These are phyloP conservation scores for Aphidius ervi DNA, from an alignment of 1,140 invertebrate genomes.

Conservation along the genomic window DNA sequence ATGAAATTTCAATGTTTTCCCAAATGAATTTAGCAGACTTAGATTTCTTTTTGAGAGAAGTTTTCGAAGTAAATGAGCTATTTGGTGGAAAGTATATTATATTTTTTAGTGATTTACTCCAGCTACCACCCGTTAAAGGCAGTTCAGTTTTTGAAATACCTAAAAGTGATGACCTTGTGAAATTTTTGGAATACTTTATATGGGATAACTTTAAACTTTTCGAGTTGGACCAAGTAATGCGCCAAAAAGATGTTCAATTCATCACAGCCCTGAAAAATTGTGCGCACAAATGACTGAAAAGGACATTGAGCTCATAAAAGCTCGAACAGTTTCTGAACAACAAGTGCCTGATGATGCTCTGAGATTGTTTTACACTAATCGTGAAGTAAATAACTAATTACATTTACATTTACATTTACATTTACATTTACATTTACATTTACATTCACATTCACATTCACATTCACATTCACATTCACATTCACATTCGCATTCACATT, in stretches of 20 bases:
- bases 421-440: too few species aligned
- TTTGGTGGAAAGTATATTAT: constrained; percentile 19
- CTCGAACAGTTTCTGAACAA: too few species aligned
- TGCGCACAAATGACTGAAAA: too few species aligned
- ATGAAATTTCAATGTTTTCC: constrained; percentile 25
- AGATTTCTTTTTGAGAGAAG: constrained; percentile 1
- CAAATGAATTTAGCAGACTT: constrained; percentile 19
- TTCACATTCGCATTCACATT: too few species aligned
- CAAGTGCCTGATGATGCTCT: too few species aligned
- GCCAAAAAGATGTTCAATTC: constrained; percentile 24
- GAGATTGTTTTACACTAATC: too few species aligned
- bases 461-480: too few species aligned
- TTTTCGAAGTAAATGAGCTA: not conserved
- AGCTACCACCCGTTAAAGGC: constrained; percentile 18
- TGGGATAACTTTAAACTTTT: constrained; percentile 26
- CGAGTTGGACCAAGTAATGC: constrained; percentile 29
- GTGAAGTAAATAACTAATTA: too few species aligned
- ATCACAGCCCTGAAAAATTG: constrained; percentile 21
- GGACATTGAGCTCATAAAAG: too few species aligned
- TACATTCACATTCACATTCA: too few species aligned
- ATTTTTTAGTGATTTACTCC: constrained; percentile 24
- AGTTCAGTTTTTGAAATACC: constrained; percentile 22
- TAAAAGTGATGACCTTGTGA: constrained; percentile 16
- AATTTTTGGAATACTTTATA: constrained; percentile 23
- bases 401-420: too few species aligned